Evolutionary conservation across 2,797 vertebrate genomes (phyloP).

Genomic region (Acanthornis magna): DNA sequence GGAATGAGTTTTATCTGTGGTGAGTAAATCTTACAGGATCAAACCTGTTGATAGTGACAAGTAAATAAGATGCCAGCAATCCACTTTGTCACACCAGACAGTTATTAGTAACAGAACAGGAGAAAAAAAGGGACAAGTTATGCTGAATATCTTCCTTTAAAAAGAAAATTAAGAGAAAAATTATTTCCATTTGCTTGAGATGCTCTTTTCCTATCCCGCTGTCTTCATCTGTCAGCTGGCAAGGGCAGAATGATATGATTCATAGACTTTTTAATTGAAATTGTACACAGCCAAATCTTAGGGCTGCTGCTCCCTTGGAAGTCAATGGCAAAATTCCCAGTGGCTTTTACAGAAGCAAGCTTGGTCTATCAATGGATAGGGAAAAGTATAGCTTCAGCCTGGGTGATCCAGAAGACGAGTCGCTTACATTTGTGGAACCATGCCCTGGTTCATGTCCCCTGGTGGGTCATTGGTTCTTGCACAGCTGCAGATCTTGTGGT

Average conservation of each 20-base stretch:
- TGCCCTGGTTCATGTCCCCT: background rate
- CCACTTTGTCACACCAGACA: background rate
- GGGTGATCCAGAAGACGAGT: background rate
- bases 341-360: background rate
- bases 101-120: background rate
- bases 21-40: background rate
- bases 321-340: constrained; percentile 28
- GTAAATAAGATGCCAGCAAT: background rate
- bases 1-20: background rate
- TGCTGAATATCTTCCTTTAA: background rate
- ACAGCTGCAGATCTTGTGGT: background rate
- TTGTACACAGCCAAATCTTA: constrained; percentile 61
- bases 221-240: constrained; percentile 58
- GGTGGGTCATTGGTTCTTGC: background rate
- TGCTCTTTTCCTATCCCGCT: constrained; percentile 61
- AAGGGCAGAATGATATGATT: constrained; percentile 67
- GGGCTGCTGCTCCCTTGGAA: constrained; percentile 37
- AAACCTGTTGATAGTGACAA: background rate
- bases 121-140: background rate
- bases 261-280: constrained; percentile 67
- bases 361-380: background rate
- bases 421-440: background rate
- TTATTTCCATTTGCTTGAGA: constrained; percentile 52
- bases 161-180: constrained; percentile 28
- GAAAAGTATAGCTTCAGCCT: background rate